These are phyloP conservation scores for Coregonus sp. DNA, from an alignment of 2,797 vertebrate species.

Conservation along the genomic window DNA sequence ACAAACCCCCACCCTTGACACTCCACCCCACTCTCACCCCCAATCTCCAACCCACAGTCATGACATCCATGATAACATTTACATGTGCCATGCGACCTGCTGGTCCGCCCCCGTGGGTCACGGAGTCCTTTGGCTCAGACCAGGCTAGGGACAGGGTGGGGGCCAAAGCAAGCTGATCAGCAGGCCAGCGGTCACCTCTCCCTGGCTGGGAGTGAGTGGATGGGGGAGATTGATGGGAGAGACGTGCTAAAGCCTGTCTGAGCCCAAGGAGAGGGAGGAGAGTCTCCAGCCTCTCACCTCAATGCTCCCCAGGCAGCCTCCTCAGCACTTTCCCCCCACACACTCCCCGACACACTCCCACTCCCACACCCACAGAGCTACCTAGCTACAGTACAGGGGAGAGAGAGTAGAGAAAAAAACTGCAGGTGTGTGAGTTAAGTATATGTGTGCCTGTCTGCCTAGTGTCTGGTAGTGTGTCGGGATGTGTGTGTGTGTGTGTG, in stretches of 20 bases:
- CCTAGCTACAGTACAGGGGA: background rate
- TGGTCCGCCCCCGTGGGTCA: slow-evolving; percentile 10
- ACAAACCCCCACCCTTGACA: background rate
- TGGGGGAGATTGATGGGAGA: slow-evolving; percentile 46
- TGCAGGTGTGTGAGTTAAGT: slow-evolving; percentile 22
- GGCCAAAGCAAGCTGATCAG: background rate
- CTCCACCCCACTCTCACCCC: slow-evolving; percentile 19
- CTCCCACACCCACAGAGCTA: slow-evolving; percentile 20
- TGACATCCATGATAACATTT: slow-evolving; percentile 22
- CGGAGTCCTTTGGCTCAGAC: slow-evolving; percentile 12
- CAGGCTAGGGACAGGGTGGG: background rate
- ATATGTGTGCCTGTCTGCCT: slow-evolving; percentile 23
- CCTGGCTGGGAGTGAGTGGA: slow-evolving; percentile 14
- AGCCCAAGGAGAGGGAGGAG: slow-evolving; percentile 39
- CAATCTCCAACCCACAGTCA: background rate
- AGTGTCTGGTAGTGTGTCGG: background rate
- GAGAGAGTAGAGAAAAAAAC: background rate
- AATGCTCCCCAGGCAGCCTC: slow-evolving; percentile 33
- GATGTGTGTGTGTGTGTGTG: too few relatives aligned
- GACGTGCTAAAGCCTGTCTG: slow-evolving; percentile 32
- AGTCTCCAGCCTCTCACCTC: slow-evolving; percentile 19
- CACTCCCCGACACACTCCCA: slow-evolving; percentile 7
- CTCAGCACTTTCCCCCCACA: slow-evolving; percentile 45
- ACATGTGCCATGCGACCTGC: slow-evolving; percentile 24
- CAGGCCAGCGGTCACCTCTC: background rate